phyloP scores from a whole-genome alignment of 2,113 vertebrate species.

The Aegithalos caudatus region DNA sequence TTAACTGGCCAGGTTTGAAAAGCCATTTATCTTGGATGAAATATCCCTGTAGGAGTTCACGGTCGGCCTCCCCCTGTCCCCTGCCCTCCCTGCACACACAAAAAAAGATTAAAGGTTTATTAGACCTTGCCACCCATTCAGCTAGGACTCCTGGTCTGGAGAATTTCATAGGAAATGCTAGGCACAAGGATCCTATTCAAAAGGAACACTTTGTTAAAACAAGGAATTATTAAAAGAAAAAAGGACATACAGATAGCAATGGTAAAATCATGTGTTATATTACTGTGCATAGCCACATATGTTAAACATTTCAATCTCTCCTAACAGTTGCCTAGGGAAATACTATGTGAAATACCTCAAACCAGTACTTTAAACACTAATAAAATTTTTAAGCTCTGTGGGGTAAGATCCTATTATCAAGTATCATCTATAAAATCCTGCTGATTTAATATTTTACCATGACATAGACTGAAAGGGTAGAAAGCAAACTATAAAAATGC shows the following conservation, averaged over 20 bases:
- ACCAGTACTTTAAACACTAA: slow-evolving; percentile 35
- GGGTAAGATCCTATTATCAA: slow-evolving; percentile 14
- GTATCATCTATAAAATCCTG: background rate
- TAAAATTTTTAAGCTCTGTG: slow-evolving; percentile 14
- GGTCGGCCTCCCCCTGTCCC: background rate
- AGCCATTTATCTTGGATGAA: background rate
- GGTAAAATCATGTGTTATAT: background rate
- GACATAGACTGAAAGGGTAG: background rate
- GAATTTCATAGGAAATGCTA: background rate
- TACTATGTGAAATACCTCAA: slow-evolving; percentile 25
- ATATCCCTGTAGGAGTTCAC: background rate
- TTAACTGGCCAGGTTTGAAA: slow-evolving; percentile 9
- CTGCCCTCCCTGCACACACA: background rate
- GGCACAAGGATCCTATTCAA: background rate
- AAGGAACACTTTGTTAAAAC: background rate
- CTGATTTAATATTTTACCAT: background rate
- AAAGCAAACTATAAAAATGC: background rate
- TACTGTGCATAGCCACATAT: background rate
- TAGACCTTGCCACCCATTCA: background rate
- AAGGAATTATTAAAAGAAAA: background rate
- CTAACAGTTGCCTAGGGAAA: slow-evolving; percentile 34
- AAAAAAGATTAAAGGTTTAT: background rate
- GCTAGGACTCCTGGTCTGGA: background rate
- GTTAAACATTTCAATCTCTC: slow-evolving; percentile 32
- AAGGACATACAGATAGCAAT: background rate